phyloP scores from a whole-genome alignment of 2,113 vertebrate species.

The Ochotona curzoniae region DNA sequence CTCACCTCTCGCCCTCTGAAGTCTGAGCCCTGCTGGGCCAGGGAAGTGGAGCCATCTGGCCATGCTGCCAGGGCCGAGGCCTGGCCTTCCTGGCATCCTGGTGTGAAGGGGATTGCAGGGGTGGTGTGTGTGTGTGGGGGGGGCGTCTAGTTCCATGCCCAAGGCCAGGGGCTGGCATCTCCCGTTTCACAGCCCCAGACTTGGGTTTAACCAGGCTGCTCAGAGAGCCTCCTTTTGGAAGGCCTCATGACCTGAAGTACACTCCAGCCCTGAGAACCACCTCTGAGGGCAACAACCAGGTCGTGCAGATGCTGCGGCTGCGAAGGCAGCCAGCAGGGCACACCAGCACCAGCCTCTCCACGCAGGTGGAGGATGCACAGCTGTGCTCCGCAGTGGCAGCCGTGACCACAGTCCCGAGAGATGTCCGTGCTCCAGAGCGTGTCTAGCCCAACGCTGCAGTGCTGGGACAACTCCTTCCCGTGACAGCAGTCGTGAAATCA shows the following conservation, averaged over 20 bases:
- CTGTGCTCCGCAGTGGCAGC: background rate
- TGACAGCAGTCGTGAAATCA: background rate
- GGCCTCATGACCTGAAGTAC: background rate
- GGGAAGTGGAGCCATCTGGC: background rate
- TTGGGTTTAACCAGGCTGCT: background rate
- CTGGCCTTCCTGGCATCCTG: background rate
- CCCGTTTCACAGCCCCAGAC: background rate
- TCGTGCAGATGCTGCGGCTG: background rate
- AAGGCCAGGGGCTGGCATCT: background rate
- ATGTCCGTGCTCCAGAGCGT: background rate
- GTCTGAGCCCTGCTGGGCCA: background rate
- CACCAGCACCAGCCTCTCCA: background rate
- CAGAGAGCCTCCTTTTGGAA: background rate
- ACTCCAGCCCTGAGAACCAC: background rate
- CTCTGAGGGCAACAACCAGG: background rate
- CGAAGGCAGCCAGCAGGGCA: background rate
- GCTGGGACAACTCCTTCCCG: background rate
- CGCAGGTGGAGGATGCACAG: rapidly evolving
- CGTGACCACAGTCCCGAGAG: background rate
- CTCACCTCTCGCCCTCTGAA: background rate
- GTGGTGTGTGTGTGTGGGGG: too few relatives aligned
- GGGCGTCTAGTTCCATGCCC: background rate
- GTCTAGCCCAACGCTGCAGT: too few relatives aligned
- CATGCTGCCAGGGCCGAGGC: background rate
- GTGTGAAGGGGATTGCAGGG: background rate